Percentiles rank a stretch among this genome's conserved stretches.
Conservation (phyloP, 1,140 invertebrate species). For the Antheraea mylitta region DNA sequence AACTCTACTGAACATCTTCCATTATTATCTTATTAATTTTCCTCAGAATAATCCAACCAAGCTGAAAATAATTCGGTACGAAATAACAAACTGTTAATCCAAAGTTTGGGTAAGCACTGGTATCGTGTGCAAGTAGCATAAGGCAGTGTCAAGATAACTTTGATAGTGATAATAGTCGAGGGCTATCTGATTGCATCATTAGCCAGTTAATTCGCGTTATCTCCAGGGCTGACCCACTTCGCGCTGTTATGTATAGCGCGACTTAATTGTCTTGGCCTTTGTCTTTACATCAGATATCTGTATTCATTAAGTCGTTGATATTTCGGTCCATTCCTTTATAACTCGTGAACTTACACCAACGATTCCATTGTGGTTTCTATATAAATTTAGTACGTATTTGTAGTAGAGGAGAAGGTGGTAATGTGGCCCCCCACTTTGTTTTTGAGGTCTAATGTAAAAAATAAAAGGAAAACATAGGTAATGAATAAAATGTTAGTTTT, state of each 20-base stretch:
- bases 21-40: no score
- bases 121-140: slow-evolving; percentile 1
- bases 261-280: neutral
- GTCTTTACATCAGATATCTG: neutral
- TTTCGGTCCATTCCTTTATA: neutral
- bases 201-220: slow-evolving; percentile 9
- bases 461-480: no score
- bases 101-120: neutral
- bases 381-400: no score
- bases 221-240: neutral
- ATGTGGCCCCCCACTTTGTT: no score
- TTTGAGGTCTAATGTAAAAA: no score
- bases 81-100: neutral
- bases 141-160: slow-evolving; percentile 2
- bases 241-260: neutral
- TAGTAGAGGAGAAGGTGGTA: no score
- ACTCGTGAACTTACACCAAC: neutral
- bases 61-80: no score
- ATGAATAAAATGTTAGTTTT: no score
- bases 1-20: no score
- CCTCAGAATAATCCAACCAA: no score
- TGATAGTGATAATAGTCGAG: neutral
- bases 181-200: slow-evolving; percentile 7
- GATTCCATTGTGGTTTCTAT: neutral
- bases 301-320: neutral